A percentile compares a stretch with the other conserved stretches of the same genome.
These are phyloP conservation scores for Thelaira solivaga DNA, from an alignment of 2,888 invertebrate genomes.

Conservation along the genomic window DNA sequence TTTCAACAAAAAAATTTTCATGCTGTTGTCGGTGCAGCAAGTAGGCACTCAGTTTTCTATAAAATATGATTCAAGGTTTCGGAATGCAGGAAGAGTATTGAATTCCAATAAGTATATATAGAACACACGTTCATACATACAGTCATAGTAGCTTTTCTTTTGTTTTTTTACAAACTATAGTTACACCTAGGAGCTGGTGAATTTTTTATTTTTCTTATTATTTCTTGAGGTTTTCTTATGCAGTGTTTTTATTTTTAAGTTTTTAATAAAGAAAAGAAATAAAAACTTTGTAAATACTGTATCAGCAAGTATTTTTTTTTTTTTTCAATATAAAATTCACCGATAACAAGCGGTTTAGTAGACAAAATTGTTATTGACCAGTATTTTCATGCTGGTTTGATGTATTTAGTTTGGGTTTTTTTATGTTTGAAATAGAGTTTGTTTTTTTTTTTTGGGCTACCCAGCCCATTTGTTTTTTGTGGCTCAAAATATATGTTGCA, in stretches of 20 bases:
- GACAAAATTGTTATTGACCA: conserved; percentile 47
- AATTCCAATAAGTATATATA: conserved; percentile 67
- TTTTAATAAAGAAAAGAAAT: too few species aligned
- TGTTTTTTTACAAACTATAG: conserved; percentile 7
- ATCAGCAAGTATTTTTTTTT: neutral
- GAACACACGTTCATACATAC: neutral
- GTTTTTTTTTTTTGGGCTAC: conserved; percentile 28
- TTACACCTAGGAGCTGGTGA: conserved; percentile 22
- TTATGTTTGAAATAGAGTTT: conserved; percentile 29
- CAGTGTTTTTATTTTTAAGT: conserved; percentile 34
- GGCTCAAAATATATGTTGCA: neutral
- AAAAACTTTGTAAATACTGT: neutral
- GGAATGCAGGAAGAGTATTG: conserved; percentile 77
- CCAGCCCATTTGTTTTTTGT: conserved; percentile 19
- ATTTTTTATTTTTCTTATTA: conserved; percentile 14
- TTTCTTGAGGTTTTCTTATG: conserved; percentile 25
- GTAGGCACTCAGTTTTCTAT: conserved; percentile 28
- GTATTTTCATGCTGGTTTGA: conserved; percentile 14
- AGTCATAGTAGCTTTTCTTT: neutral
- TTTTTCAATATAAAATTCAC: conserved; percentile 28
- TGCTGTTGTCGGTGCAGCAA: conserved; percentile 7
- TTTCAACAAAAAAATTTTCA: neutral
- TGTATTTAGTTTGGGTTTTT: conserved; percentile 17
- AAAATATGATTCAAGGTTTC: conserved; percentile 77
- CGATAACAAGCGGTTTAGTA: conserved; percentile 13